Base-by-base conservation (phyloP, 2,797 vertebrate genomes). In the Pangasius krempfi region DNA sequence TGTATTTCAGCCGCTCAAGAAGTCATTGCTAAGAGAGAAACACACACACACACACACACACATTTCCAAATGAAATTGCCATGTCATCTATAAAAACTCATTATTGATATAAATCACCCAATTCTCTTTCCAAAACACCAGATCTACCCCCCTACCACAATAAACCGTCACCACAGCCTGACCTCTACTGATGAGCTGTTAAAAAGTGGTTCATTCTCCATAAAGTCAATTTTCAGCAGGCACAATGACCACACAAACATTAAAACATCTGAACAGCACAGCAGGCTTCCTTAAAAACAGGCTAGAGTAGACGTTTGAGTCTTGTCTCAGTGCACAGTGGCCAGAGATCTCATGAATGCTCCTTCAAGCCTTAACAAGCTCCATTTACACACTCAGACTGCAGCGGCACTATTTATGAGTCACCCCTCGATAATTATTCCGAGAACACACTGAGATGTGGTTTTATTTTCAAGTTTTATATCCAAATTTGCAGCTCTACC, bases 101-200 rank as follows among this genome's bases (percentile, higher is more conserved):
- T 96, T 95, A 95, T 95, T 95, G 94, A 95, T 94, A 95, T 95
- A 95, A 95, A 96, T 95, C 92, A 92, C 92, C 92, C 90, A 90
- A 93, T 94, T 95, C 89, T 93, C 85, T 92, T 93, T 91, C 89
- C 92, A 94, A 94, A 94, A 94, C 52, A 58, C 52, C 13, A 18
- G 50, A 3, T 30, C n/a, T 54, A 30, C 75, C 81, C 89, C 84
- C 90, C 86, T 91, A 93, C 90, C 92, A 92, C 83, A 92, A 90
- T 89, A 91, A 94, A 87, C 91, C 89, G 93, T 91, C 90, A 92
- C 50, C 84, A 66, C 27, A 40, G 66, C 50, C 72, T 16, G 44
- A 37, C n/a, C 33, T n/a, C 66, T 54, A 33, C 20, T 47, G 30
- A n/a, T 75, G 81, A 89, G 64, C 89, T 73, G 82, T 40, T 85